Percentiles rank a stretch among this genome's conserved stretches.
Conservation (phyloP, 1,140 invertebrate genomes). For the Procambarus virginalis region DNA sequence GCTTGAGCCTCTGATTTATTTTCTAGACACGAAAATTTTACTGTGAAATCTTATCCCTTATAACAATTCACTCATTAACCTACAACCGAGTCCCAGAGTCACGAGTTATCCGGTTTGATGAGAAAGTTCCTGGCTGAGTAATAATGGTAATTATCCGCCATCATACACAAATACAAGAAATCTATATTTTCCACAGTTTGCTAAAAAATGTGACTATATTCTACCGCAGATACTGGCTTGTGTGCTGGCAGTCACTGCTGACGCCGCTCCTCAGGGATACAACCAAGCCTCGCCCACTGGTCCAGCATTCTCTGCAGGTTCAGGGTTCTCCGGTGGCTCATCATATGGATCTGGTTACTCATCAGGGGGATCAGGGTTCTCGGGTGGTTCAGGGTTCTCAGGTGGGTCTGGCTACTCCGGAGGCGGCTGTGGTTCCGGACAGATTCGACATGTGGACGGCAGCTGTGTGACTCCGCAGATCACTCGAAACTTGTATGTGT, state of each 20-base stretch:
- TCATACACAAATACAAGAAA: no score
- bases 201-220: not conserved
- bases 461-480: conserved; percentile 56
- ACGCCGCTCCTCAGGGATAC: not conserved
- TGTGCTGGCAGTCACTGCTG: not conserved
- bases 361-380: not conserved
- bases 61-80: no score
- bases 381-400: not conserved
- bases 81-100: no score
- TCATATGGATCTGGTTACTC: not conserved
- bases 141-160: no score
- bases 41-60: no score
- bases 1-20: no score
- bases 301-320: conserved; percentile 1
- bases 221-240: not conserved
- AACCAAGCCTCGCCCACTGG: not conserved
- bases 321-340: not conserved
- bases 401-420: not conserved
- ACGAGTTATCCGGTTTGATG: no score
- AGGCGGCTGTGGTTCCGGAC: conserved; percentile 47
- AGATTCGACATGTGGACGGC: conserved; percentile 56
- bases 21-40: no score
- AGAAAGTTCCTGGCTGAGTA: no score
- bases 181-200: no score
- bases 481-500: conserved; percentile 57